Evolutionary conservation across 2,888 invertebrate genomes (phyloP).

Genomic region (Caenorhabditis panamensis): DNA sequence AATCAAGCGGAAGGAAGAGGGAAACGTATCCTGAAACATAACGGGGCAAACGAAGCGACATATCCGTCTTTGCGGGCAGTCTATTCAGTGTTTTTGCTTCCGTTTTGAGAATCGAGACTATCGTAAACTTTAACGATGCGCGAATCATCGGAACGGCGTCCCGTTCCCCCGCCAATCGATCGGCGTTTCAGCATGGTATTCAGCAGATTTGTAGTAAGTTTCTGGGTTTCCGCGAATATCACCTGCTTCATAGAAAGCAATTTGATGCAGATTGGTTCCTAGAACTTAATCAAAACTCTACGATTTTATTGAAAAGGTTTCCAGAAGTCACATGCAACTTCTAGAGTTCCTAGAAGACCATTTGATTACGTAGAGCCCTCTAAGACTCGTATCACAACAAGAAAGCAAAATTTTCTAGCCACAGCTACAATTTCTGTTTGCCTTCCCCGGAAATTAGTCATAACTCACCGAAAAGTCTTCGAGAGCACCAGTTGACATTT

Average conservation of each 20-base stretch:
- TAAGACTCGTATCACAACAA: no score
- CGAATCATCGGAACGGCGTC: not conserved
- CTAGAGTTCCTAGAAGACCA: no score
- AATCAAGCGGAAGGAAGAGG: constrained; percentile 26
- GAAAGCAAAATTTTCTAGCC: no score
- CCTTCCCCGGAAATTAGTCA: constrained; percentile 11
- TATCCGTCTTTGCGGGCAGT: not conserved
- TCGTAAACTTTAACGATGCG: constrained; percentile 7
- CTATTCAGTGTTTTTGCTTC: not conserved
- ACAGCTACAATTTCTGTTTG: not conserved
- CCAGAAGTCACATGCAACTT: no score
- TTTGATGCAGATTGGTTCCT: no score
- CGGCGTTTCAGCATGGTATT: constrained; percentile 34
- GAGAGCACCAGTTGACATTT: constrained; percentile 17
- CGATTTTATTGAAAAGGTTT: no score
- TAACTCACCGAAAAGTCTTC: constrained; percentile 1
- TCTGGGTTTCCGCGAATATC: not conserved
- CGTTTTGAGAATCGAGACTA: not conserved
- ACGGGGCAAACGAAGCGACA: constrained; percentile 4
- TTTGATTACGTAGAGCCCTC: no score
- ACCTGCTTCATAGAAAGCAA: no score
- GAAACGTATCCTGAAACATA: not conserved
- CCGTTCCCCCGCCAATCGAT: constrained; percentile 21
- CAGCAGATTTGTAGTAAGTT: constrained; percentile 25
- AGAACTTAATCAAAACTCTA: no score